A percentile compares a stretch with the other conserved stretches of the same genome.
These are phyloP conservation scores for Rhagophthalmus giganteus DNA, from an alignment of 2,888 invertebrate species.

Conservation along the genomic window DNA sequence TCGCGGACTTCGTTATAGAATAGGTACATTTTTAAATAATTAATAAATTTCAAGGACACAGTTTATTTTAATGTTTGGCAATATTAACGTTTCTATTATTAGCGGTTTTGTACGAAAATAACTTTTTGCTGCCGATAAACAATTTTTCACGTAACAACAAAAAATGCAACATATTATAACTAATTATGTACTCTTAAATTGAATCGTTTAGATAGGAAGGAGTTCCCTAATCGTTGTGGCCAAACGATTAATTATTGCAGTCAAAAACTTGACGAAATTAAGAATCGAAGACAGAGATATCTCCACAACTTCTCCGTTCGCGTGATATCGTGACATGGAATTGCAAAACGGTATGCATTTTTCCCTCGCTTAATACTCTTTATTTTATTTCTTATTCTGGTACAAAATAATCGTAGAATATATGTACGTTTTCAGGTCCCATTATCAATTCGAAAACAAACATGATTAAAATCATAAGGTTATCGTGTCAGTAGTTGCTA, in stretches of 20 bases:
- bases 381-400: slow-evolving; percentile 3
- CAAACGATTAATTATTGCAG: slow-evolving; percentile 22
- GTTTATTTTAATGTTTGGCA: too few relatives aligned
- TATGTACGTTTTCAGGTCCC: slow-evolving; percentile 3
- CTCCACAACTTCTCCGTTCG: slow-evolving; percentile 15
- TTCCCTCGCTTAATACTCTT: slow-evolving; percentile 1
- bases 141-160: too few relatives aligned
- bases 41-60: too few relatives aligned
- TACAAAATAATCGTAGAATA: slow-evolving; percentile 1
- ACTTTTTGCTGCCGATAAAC: too few relatives aligned
- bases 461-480: slow-evolving; percentile 14
- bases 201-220: not conserved
- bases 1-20: too few relatives aligned
- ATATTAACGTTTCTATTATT: too few relatives aligned
- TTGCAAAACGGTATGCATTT: slow-evolving; percentile 10
- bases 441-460: slow-evolving; percentile 15
- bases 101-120: too few relatives aligned
- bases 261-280: slow-evolving; percentile 15
- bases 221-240: not conserved
- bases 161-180: too few relatives aligned
- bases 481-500: slow-evolving; percentile 16
- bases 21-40: too few relatives aligned
- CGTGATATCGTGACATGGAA: slow-evolving; percentile 17
- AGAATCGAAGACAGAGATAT: slow-evolving; percentile 21
- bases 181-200: too few relatives aligned